Conservation (phyloP, 2,888 invertebrate species). For the Archips crataeganus region DNA sequence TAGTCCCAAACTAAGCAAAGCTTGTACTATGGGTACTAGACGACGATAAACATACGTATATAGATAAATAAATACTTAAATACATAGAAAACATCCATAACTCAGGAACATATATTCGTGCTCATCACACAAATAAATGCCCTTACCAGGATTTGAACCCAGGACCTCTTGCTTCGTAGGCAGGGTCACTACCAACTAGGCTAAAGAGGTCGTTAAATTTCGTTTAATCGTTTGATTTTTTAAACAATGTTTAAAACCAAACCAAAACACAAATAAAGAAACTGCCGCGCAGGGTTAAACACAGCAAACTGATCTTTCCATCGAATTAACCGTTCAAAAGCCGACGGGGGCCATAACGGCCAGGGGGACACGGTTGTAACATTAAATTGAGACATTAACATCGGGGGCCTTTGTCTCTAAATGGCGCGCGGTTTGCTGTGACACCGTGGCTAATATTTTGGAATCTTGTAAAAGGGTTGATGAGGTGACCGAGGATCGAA, state of each 20-base stretch:
- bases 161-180: too few relatives aligned
- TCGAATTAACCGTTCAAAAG: constrained; percentile 79
- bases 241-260: constrained; percentile 36
- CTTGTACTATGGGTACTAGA: too few relatives aligned
- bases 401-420: constrained; percentile 63
- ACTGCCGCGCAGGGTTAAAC: constrained; percentile 61
- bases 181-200: too few relatives aligned
- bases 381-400: constrained; percentile 77
- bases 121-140: too few relatives aligned
- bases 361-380: constrained; percentile 67
- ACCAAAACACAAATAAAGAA: constrained; percentile 57
- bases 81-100: too few relatives aligned
- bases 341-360: constrained; percentile 65
- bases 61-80: too few relatives aligned
- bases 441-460: constrained; percentile 46
- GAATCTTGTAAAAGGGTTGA: constrained; percentile 38
- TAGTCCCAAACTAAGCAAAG: too few relatives aligned
- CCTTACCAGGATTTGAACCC: too few relatives aligned
- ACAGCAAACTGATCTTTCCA: constrained; percentile 67
- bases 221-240: too few relatives aligned
- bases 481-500: background rate
- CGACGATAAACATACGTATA: too few relatives aligned
- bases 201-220: too few relatives aligned
- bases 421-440: constrained; percentile 52
- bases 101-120: too few relatives aligned